Evolutionary conservation across 2,888 invertebrate genomes (phyloP), one percentile per base, ranked within the genome.

Genomic region (Apamea monoglypha): DNA sequence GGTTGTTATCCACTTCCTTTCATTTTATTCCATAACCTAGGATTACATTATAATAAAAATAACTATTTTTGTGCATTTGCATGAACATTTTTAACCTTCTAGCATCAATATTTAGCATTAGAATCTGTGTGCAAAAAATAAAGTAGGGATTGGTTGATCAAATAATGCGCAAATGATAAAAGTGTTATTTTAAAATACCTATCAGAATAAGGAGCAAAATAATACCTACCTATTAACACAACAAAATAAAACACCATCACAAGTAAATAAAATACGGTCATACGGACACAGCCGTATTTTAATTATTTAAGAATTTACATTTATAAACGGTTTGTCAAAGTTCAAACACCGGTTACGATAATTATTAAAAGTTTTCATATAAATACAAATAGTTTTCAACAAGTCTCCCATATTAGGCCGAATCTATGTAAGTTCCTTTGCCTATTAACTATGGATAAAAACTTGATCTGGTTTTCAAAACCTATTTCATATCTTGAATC

Each of bases 391-490:
- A n/a, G n/a, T n/a, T 21, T n/a, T 47, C 29, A 53, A 8, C 5
- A n/a, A 63, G 47, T 29, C 40, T 32, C 74, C 74, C 56, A 29
- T 56, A 59, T 4, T 50, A 68, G 82, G 79, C 76, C 56, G 82
- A 76, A 82, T 84, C 2, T 16, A 36, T 8, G 40, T 59, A 64
- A 64, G 76, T 53, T 76, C 76, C 73, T 81, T 84, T 86, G 87
- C 84, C 67, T 79, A 47, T 16, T 53, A 61, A 29, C 63, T 56
- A n/a, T 63, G 67, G 12, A 61, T 68, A 78, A 82, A 87, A 80
- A 82, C 75, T 76, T 67, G 66, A 71, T 86, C 86, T 67, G 85
- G 85, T 88, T 87, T 81, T 74, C 36, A 66, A 64, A 72, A n/a
- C 70, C 74, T 87, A 84, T 73, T 84, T 4, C 10, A 16, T 67